Evolutionary conservation across 2,888 invertebrate species (phyloP), one percentile per base, ranked within the genome.

Genomic region (Lapara coniferarum): DNA sequence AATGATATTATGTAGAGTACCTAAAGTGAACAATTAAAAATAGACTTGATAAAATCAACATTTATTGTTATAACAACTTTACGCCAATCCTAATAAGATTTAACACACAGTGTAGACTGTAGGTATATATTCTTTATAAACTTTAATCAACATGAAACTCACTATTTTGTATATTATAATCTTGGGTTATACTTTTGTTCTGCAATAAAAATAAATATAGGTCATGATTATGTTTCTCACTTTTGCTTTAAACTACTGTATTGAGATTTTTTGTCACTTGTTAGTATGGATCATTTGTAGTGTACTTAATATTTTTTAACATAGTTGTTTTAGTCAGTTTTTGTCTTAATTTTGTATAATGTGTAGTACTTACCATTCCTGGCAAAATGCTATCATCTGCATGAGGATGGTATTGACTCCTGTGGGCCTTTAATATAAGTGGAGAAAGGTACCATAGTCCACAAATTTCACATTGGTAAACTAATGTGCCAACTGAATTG

Each of bases 391-490:
- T 81, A 73, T 76, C 71, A 53, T 90, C 88, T 74, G 81, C 78
- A 66, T 78, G 81, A 37, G 89, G 85, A 74, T 92, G 92, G 73
- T 82, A 82, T 74, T 90, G 87, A 70, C 77, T 86, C 76, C 85
- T 90, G 73, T 94, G 94, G 6, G 74, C 78, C 75, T 87, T 85
- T n/a, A 93, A 82, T 57, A 80, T 78, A 46, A 81, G 74, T 73
- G 87, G 80, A 19, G 86, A 81, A 66, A 83, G 77, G 74, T 86
- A 90, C 83, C 87, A 89, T 55, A 85, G 85, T 2, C 85, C 85
- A 79, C 94, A 94, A 44, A 87, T 77, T 81, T 94, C 94, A 81
- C 94, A 94, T 77, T 94, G 94, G 72, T 93, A 92, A 1, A 90
- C 88, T 71, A 88, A 76, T 72, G 78, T 77, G 59, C 85, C 81